phyloP scores from a whole-genome alignment of 1,140 invertebrate genomes.

The Sitobion miscanthi region DNA sequence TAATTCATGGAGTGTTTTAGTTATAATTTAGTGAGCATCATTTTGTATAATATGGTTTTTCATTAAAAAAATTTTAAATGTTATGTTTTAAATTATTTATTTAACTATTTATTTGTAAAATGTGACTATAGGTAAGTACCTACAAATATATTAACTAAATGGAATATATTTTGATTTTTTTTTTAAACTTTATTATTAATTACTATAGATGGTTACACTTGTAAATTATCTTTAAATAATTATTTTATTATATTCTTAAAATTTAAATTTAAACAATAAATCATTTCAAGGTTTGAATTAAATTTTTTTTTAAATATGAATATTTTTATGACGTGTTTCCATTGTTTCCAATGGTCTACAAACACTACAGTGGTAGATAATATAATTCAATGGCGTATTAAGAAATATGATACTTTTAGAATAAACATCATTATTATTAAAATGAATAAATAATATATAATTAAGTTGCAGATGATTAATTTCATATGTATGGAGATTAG shows the following conservation, averaged over 20 bases:
- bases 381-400: too few relatives aligned
- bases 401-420: too few relatives aligned
- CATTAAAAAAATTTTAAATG: neutral
- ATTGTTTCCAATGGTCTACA: too few relatives aligned
- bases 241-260: neutral
- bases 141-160: too few relatives aligned
- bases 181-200: too few relatives aligned
- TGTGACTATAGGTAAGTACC: neutral
- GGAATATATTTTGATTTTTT: too few relatives aligned
- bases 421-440: too few relatives aligned
- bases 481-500: neutral
- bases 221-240: neutral
- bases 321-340: too few relatives aligned
- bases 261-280: too few relatives aligned
- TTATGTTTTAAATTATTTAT: neutral
- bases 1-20: neutral
- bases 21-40: neutral
- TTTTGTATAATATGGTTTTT: neutral
- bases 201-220: too few relatives aligned
- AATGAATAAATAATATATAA: neutral
- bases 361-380: neutral
- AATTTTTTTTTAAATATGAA: neutral
- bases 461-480: neutral
- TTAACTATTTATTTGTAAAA: neutral
- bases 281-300: neutral